Conservation (phyloP, 2,797 vertebrate genomes). For the Urophycis tenuis region DNA sequence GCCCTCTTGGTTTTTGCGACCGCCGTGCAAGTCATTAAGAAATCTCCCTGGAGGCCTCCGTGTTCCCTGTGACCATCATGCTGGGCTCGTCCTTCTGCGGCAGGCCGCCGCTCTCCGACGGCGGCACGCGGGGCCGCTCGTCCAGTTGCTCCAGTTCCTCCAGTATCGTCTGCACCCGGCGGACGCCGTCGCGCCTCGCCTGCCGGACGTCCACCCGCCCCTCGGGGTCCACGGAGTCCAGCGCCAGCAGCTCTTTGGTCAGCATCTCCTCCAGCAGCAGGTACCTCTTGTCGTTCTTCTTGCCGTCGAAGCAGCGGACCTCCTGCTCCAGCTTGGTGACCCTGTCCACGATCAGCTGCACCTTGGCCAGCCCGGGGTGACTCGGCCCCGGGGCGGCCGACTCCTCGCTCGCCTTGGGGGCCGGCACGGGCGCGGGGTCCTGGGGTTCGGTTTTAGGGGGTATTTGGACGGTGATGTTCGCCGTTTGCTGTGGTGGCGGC, state of each 20-base stretch:
- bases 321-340: slow-evolving; percentile 86
- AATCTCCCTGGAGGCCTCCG: slow-evolving; percentile 63
- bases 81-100: slow-evolving; percentile 61
- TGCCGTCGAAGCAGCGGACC: slow-evolving; percentile 82
- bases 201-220: slow-evolving; percentile 91
- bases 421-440: slow-evolving; percentile 36
- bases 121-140: slow-evolving; percentile 46
- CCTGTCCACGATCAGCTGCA: slow-evolving; percentile 84
- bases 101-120: slow-evolving; percentile 41
- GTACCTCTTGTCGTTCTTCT: slow-evolving; percentile 94
- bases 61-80: slow-evolving; percentile 61
- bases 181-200: slow-evolving; percentile 89
- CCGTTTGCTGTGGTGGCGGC: slow-evolving; percentile 74
- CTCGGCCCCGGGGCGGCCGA: slow-evolving; percentile 54
- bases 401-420: slow-evolving; percentile 61
- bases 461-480: slow-evolving; percentile 75
- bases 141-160: slow-evolving; percentile 91
- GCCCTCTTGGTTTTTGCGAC: slow-evolving; percentile 30
- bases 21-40: slow-evolving; percentile 59
- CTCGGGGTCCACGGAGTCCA: slow-evolving; percentile 97
- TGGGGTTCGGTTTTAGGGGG: slow-evolving; percentile 63
- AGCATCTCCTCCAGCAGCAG: slow-evolving; percentile 93
- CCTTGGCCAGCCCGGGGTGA: slow-evolving; percentile 88
- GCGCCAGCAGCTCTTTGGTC: slow-evolving; percentile 95
- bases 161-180: slow-evolving; percentile 94